Conservation (phyloP, 1,140 invertebrate genomes). For the Cephus cinctus region DNA sequence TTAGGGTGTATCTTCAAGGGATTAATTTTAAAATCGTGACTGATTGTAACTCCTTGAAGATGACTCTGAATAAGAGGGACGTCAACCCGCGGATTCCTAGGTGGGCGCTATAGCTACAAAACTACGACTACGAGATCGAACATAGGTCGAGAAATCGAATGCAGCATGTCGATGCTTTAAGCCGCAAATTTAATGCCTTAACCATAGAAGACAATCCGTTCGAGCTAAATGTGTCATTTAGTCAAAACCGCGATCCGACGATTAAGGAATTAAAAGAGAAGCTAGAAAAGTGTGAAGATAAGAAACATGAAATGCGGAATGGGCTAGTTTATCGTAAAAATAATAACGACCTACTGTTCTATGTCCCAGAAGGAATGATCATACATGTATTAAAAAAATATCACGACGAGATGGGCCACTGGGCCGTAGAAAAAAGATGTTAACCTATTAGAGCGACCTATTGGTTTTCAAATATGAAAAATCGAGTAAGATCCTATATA, state of each 20-base stretch:
- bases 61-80: conserved; percentile 25
- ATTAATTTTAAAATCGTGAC: conserved; percentile 51
- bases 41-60: conserved; percentile 30
- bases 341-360: conserved; percentile 15
- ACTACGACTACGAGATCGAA: conserved; percentile 21
- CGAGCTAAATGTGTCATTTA: neutral
- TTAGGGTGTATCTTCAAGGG: conserved; percentile 53
- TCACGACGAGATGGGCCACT: conserved; percentile 27
- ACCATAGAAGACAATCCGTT: conserved; percentile 1
- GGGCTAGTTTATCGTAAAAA: neutral
- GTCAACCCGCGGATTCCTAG: conserved; percentile 16
- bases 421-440: conserved; percentile 22
- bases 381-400: conserved; percentile 13
- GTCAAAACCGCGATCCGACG: neutral
- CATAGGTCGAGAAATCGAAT: conserved; percentile 16
- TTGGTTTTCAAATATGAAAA: conserved; percentile 22
- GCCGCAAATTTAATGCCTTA: conserved; percentile 19
- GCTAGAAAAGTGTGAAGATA: neutral
- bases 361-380: conserved; percentile 25
- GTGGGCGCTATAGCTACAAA: conserved; percentile 21
- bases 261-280: neutral
- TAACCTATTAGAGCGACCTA: conserved; percentile 22
- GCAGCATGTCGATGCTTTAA: conserved; percentile 22
- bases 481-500: conserved; percentile 11
- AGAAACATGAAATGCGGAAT: neutral